Base-by-base conservation (phyloP, 2,113 vertebrate species). In the Psittacara wagleri region DNA sequence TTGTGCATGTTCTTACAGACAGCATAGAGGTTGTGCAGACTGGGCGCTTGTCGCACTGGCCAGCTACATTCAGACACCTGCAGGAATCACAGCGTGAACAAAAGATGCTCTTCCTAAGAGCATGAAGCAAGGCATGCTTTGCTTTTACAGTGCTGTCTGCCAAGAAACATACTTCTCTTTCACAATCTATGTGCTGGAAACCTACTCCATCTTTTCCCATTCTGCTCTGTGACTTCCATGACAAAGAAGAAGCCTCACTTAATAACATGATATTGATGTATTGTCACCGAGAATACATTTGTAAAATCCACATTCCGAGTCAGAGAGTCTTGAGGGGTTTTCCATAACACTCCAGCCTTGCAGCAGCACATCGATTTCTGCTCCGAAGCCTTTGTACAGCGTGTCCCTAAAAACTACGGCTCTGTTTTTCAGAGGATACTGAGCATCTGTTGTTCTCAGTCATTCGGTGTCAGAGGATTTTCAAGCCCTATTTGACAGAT, bases 1-100 rank as follows among this genome's bases (percentile, higher is more conserved):
- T 99, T 99, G 98, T 99, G 99, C 99, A 99, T 99, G 97, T 99
- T 99, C 98, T 99, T 99, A 97, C 99, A 99, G 85, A 99, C 99
- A 2, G 99, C 99, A 23, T 99, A 99, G 89, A 99, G 98, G 98
- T 99, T 99, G 98, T 99, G 99, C 95, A 99, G 98, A 90, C 99
- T 99, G 67, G 99, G 99, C 6, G 99, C 99, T 97, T 99, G 99
- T 83, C 98, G 98, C 22, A 99, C 96, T 4, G 99, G 99, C 99
- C 99, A 99, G 68, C 99, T 99, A 96, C 99, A 99, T 97, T 99
- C 99, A 1, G 99, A 99, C 66, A 99, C 99, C 99, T 99, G 89
- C 76, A 73, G 85, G 77, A 62, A 63, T n/a, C 3, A 59, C 35
- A 92, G 1, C 27, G 10, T 17, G 48, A 54, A 55, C 55, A 77